A percentile compares a stretch with the other conserved stretches of the same genome.
Conservation (phyloP, 2,797 vertebrate species). For the Ceryle rudis region DNA sequence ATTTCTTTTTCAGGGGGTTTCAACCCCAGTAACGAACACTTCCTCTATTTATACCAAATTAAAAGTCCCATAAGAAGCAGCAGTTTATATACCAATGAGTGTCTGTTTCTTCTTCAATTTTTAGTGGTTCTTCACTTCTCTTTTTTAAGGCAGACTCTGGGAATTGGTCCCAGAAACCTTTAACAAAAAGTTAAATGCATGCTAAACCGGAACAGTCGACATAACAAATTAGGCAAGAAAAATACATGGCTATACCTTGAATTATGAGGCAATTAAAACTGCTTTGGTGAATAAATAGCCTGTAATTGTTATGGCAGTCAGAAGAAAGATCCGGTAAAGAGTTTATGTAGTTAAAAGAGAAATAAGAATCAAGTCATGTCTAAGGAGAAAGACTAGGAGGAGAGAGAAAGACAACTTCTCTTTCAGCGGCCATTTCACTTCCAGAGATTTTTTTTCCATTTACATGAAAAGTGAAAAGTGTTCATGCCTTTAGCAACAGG, state of each 20-base stretch:
- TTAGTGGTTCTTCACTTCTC: neutral
- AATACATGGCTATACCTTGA: constrained; percentile 21
- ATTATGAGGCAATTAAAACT: constrained; percentile 65
- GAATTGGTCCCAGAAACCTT: neutral
- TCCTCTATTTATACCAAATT: neutral
- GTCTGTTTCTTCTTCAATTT: neutral
- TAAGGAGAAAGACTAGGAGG: neutral
- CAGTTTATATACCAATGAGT: neutral
- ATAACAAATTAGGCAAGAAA: constrained; percentile 30
- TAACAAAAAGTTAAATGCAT: constrained; percentile 4
- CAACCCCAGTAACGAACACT: neutral
- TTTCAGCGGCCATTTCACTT: constrained; percentile 61
- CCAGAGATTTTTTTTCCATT: constrained; percentile 8
- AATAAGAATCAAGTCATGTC: constrained; percentile 9
- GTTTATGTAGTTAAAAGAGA: constrained; percentile 27
- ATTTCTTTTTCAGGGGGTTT: neutral
- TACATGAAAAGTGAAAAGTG: constrained; percentile 71
- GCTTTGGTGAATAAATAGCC: constrained; percentile 46
- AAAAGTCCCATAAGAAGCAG: neutral
- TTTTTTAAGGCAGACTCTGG: neutral
- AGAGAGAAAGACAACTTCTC: constrained; percentile 44
- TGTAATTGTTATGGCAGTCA: constrained; percentile 21
- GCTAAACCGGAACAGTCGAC: neutral
- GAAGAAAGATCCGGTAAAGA: constrained; percentile 11
- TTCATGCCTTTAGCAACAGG: constrained; percentile 76